Base-by-base conservation (phyloP, 2,797 vertebrate genomes). In the Tauraco hartlaubi region DNA sequence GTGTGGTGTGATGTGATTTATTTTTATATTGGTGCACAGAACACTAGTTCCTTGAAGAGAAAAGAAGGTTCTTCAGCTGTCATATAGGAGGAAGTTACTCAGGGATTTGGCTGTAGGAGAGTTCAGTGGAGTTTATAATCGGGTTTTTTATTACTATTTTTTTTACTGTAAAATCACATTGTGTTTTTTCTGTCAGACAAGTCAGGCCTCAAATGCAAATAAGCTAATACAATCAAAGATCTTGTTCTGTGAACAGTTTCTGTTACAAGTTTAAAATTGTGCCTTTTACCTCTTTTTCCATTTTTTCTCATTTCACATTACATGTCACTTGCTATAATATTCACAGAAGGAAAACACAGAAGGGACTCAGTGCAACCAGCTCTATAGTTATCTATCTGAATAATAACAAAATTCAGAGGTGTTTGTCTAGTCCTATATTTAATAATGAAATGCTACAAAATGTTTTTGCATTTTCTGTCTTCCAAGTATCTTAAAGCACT, bases 311-410 rank as follows among this genome's bases (percentile, higher is more conserved):
- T 88, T 94, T 48, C 31, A 52, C 55, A 78, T 73, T 90, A 21
- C 6, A 3, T 92, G 85, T 94, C 77, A 76, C 51, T 96, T 96
- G 76, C 69, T 93, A n/a, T 95, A 93, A 95, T 88, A 86, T 59
- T 90, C 83, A 92, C 85, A 92, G 88, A 93, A 93, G 51, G 58
- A 89, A 79, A 96, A 59, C 77, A 89, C 88, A 93, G 95, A 93
- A 96, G 74, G 66, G 52, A 93, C 73, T 78, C 35, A 37, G 56
- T 79, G 80, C 55, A 92, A 73, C 77, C 69, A 96, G 63, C 39
- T 96, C 92, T 95, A 85, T 94, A 94, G 95, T 96, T 97, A 84
- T 93, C 96, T 96, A 62, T 87, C 59, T 92, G 94, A 94, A 95
- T 88, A 94, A 85, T 68, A 96, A 81, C 51, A 93, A 81, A 81